Percentiles rank a stretch among this genome's conserved stretches.
These are phyloP conservation scores for Guaruba guarouba DNA, from an alignment of 2,113 vertebrate genomes.

Conservation along the genomic window DNA sequence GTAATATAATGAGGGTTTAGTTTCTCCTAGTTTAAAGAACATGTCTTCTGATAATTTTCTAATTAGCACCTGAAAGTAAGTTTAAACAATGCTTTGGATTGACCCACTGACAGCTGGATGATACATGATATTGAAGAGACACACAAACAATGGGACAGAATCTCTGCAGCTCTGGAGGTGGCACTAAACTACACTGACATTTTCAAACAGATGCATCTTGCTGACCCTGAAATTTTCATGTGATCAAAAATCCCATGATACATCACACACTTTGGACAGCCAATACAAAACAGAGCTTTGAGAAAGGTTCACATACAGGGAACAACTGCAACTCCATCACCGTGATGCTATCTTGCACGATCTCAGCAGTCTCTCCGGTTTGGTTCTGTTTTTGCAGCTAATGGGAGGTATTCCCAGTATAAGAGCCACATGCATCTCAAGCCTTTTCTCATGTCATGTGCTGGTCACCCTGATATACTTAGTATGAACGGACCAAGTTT, in stretches of 20 bases:
- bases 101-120: not conserved
- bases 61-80: not conserved
- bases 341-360: rapidly evolving
- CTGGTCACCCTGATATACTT: not conserved
- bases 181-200: not conserved
- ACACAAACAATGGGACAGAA: not conserved
- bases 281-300: not conserved
- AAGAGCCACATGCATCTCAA: not conserved
- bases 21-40: not conserved
- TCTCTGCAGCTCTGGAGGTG: not conserved
- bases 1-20: not conserved
- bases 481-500: not conserved
- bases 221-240: not conserved
- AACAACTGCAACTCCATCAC: not conserved
- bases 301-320: not conserved
- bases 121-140: not conserved
- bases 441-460: not conserved
- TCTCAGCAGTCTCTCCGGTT: not conserved
- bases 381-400: not conserved
- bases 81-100: not conserved
- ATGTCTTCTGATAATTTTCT: not conserved
- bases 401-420: not conserved
- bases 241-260: not conserved
- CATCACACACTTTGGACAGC: not conserved
- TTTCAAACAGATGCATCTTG: not conserved